Conservation (phyloP, 1,140 invertebrate genomes). For the Oncopeltus fasciatus region DNA sequence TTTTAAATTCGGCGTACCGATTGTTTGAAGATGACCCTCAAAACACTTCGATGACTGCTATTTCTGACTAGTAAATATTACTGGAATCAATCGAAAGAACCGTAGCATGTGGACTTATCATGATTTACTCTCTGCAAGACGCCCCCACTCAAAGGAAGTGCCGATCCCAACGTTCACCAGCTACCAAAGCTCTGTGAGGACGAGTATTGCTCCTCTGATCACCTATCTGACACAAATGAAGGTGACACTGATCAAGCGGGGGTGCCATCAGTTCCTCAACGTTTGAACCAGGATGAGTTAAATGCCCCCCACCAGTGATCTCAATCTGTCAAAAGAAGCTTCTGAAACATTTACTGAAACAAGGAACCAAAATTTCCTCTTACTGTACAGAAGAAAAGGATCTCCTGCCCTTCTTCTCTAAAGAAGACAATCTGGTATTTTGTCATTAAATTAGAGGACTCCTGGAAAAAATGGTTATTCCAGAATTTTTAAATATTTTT, state of each 20-base stretch:
- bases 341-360: neutral
- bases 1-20: constrained; percentile 14
- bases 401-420: neutral
- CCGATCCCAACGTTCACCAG: neutral
- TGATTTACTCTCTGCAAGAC: constrained; percentile 5
- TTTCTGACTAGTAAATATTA: constrained; percentile 11
- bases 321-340: too few species aligned
- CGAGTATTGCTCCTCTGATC: neutral
- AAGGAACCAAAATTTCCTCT: neutral
- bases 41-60: constrained; percentile 15
- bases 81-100: constrained; percentile 5
- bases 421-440: neutral
- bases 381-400: neutral
- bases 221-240: neutral
- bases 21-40: constrained; percentile 16
- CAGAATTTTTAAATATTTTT: too few species aligned
- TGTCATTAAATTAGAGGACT: neutral
- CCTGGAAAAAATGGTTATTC: neutral
- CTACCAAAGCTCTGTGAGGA: neutral
- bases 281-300: too few species aligned
- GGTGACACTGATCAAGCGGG: neutral
- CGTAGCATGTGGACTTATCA: neutral
- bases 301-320: too few species aligned
- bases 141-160: neutral
- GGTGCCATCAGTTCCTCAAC: too few species aligned